Evolutionary conservation across 2,797 vertebrate species (phyloP).

Genomic region (Taenioides sp.): DNA sequence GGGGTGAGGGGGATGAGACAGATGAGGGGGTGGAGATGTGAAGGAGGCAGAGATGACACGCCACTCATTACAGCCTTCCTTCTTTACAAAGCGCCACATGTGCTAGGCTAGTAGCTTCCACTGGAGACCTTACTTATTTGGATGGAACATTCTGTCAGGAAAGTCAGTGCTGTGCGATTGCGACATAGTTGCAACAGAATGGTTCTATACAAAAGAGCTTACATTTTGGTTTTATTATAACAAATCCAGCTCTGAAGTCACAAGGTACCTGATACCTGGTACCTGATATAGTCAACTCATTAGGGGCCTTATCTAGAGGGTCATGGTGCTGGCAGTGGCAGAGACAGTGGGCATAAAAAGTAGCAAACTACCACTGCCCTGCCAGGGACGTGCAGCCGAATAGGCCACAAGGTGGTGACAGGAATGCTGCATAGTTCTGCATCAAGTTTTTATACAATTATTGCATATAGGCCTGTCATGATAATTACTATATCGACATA

Average conservation of each 20-base stretch:
- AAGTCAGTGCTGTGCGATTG: constrained; percentile 9
- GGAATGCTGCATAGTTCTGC: not conserved
- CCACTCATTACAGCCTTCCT: constrained; percentile 37
- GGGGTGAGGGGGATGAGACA: constrained; percentile 31
- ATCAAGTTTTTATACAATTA: not conserved
- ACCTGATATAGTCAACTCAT: not conserved
- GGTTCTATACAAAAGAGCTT: not conserved
- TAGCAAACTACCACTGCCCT: not conserved
- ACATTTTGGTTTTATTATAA: not conserved
- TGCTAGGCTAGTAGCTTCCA: constrained; percentile 17
- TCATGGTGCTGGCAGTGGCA: not conserved
- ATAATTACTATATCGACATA: no score
- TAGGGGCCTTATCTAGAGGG: not conserved
- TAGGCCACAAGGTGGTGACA: not conserved
- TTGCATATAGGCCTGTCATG: no score
- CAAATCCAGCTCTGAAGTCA: not conserved
- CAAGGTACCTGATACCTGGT: not conserved
- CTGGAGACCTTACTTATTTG: constrained; percentile 1
- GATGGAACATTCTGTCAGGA: constrained; percentile 8
- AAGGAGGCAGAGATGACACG: constrained; percentile 53
- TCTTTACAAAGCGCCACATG: constrained; percentile 24
- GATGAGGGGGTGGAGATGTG: constrained; percentile 48
- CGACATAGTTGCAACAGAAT: constrained; percentile 18
- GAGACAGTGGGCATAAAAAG: not conserved
- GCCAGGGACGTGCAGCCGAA: not conserved